Conservation (phyloP, 2,797 vertebrate genomes). For the Gymnoscopelus braueri region DNA sequence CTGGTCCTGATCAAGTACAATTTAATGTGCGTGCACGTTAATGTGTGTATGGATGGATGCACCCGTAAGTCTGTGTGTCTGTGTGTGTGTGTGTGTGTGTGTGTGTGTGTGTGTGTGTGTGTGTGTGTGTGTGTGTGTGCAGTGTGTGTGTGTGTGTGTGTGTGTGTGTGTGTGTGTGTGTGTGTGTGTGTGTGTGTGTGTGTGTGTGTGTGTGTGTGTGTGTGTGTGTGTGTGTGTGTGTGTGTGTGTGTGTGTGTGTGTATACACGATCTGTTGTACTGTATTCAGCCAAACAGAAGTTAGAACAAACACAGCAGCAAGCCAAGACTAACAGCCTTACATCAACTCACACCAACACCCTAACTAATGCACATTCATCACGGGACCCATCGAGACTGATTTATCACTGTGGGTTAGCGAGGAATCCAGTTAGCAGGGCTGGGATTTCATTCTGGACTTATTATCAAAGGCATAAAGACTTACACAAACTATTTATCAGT, state of each 20-base stretch:
- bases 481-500: too few species aligned
- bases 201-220: background rate
- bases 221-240: background rate
- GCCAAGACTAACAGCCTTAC: constrained; percentile 20
- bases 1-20: background rate
- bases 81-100: background rate
- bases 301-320: constrained; percentile 3
- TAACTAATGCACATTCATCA: background rate
- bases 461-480: background rate
- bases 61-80: background rate
- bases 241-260: background rate
- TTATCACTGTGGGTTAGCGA: background rate
- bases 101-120: background rate
- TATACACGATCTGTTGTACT: background rate
- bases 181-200: constrained; percentile 1
- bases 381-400: background rate
- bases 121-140: background rate
- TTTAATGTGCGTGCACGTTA: background rate
- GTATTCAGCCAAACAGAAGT: constrained; percentile 1
- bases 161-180: constrained; percentile 1
- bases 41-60: background rate
- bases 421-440: background rate
- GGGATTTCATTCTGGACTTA: background rate
- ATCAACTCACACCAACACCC: background rate
- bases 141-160: background rate